These are phyloP conservation scores for Noctuana brunneofusca DNA, from an alignment of 2,888 invertebrate genomes.

Conservation along the genomic window DNA sequence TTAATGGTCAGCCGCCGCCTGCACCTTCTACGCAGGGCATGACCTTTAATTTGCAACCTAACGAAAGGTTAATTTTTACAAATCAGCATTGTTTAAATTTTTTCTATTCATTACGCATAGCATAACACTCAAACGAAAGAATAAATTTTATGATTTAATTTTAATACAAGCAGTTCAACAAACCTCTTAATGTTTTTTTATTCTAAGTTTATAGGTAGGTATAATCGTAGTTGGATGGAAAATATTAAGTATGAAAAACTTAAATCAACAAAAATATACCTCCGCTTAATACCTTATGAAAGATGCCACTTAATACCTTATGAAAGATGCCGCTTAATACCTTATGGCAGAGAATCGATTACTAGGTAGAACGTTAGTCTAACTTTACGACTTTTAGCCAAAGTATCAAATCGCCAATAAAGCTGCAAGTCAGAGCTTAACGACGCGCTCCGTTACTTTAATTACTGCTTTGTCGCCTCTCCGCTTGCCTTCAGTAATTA, in stretches of 20 bases:
- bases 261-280: constrained; percentile 1
- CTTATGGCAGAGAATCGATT: constrained; percentile 53
- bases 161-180: neutral
- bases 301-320: constrained; percentile 41
- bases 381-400: constrained; percentile 55
- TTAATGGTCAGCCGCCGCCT: neutral
- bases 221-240: no score
- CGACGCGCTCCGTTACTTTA: constrained; percentile 74
- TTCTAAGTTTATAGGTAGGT: neutral
- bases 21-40: neutral
- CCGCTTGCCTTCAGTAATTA: constrained; percentile 67
- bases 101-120: no score
- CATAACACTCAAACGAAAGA: no score
- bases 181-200: neutral
- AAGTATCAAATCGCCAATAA: constrained; percentile 54
- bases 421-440: constrained; percentile 62
- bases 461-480: constrained; percentile 72
- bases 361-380: constrained; percentile 48
- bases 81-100: neutral
- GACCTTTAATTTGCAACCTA: neutral
- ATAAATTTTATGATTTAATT: no score
- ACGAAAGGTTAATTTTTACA: neutral
- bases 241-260: neutral
- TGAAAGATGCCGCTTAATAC: constrained; percentile 40
- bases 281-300: no score